Evolutionary conservation across 2,113 vertebrate species (phyloP).

Genomic region (Polyodon spathula): DNA sequence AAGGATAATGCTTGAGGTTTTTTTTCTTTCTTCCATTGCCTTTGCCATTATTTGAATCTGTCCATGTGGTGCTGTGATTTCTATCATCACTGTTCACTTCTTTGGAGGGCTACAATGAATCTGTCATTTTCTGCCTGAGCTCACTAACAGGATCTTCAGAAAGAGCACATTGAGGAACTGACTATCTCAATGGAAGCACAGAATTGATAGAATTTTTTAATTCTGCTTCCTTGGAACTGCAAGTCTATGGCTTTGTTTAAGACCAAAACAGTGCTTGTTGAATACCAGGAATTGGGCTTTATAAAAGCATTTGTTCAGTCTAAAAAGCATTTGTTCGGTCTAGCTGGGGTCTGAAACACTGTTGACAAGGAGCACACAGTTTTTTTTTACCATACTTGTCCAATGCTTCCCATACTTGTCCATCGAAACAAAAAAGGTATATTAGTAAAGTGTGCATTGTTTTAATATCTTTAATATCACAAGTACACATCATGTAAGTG

Average conservation of each 20-base stretch:
- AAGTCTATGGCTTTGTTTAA: too few relatives aligned
- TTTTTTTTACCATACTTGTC: too few relatives aligned
- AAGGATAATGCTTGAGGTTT: background rate
- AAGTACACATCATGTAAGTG: too few relatives aligned
- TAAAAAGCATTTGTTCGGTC: background rate
- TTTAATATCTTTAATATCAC: too few relatives aligned
- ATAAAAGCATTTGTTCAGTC: conserved; percentile 5
- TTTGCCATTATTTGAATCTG: background rate
- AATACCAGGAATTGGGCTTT: conserved; percentile 18
- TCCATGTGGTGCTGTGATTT: conserved; percentile 1
- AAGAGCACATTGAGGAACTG: conserved; percentile 11
- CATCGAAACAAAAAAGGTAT: too few relatives aligned
- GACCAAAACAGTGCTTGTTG: conserved; percentile 7
- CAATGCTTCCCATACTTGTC: too few relatives aligned
- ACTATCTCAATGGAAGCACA: conserved; percentile 13
- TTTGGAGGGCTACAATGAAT: conserved; percentile 9
- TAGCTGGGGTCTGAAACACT: conserved; percentile 9
- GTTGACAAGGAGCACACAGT: conserved; percentile 8
- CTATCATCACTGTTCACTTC: conserved; percentile 14
- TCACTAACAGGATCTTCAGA: conserved; percentile 7
- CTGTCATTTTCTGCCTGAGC: conserved; percentile 14
- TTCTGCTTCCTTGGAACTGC: conserved; percentile 10
- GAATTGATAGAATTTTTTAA: conserved; percentile 10
- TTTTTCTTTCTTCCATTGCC: background rate
- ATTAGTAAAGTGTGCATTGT: too few relatives aligned